Percentiles rank a stretch among this genome's conserved stretches.
Conservation (phyloP, 1,140 invertebrate species). For the Zaprionus ghesquierei region DNA sequence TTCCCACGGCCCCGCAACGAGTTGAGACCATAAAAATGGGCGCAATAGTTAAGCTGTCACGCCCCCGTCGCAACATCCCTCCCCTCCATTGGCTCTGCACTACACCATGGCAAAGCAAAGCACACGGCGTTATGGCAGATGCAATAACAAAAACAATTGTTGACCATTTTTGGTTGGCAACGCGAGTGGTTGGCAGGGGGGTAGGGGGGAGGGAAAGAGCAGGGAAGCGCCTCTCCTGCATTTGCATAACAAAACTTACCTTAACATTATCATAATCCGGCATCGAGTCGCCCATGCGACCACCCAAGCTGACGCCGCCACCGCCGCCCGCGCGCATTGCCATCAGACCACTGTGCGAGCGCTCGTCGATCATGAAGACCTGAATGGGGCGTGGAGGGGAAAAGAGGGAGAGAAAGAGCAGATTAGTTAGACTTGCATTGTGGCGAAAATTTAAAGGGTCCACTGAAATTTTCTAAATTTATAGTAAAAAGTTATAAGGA, state of each 20-base stretch:
- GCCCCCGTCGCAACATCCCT: neutral
- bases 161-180: constrained; percentile 45
- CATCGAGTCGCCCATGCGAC: constrained; percentile 81
- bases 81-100: neutral
- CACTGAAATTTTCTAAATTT: no score
- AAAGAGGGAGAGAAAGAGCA: neutral
- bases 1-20: constrained; percentile 54
- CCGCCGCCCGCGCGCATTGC: constrained; percentile 71
- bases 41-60: constrained; percentile 49
- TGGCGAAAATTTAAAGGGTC: no score
- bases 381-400: constrained; percentile 13
- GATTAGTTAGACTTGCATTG: neutral
- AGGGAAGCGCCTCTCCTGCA: constrained; percentile 2
- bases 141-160: constrained; percentile 37
- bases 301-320: constrained; percentile 60
- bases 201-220: neutral
- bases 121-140: constrained; percentile 17
- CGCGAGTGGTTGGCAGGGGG: neutral
- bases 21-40: constrained; percentile 37
- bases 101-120: neutral
- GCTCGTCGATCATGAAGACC: constrained; percentile 83
- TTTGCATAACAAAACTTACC: constrained; percentile 83
- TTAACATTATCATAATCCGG: constrained; percentile 85
- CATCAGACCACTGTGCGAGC: constrained; percentile 70
- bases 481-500: no score